These are phyloP conservation scores for Morpho deidamia DNA, from an alignment of 2,888 invertebrate genomes.

Conservation along the genomic window DNA sequence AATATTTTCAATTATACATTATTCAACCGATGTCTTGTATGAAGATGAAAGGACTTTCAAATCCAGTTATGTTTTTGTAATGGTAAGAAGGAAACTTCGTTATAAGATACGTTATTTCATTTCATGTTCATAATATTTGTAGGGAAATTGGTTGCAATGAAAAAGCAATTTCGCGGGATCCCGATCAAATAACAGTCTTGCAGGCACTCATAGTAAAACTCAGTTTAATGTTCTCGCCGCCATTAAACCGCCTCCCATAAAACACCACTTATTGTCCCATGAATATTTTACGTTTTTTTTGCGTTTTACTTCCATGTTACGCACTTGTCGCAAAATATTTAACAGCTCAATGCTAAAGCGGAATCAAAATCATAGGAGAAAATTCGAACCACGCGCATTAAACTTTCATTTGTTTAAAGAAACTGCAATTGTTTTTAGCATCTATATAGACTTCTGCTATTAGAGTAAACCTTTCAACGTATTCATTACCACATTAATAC, in stretches of 20 bases:
- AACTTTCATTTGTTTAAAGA: too few relatives aligned
- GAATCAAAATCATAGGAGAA: too few relatives aligned
- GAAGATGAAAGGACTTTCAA: too few relatives aligned
- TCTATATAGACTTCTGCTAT: too few relatives aligned
- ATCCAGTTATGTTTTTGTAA: too few relatives aligned
- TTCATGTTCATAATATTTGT: constrained; percentile 46
- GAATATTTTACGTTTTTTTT: constrained; percentile 41
- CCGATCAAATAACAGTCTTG: constrained; percentile 23
- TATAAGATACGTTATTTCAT: constrained; percentile 20
- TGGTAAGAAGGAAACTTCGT: neutral
- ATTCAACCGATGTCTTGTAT: too few relatives aligned
- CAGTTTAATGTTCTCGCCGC: constrained; percentile 41
- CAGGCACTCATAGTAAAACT: constrained; percentile 28
- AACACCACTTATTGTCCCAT: constrained; percentile 45
- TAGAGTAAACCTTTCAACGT: too few relatives aligned
- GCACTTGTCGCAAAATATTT: neutral
- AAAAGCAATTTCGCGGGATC: constrained; percentile 49
- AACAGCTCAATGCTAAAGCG: too few relatives aligned
- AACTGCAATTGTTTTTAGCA: too few relatives aligned
- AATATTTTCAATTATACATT: too few relatives aligned
- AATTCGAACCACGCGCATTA: too few relatives aligned
- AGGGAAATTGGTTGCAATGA: constrained; percentile 52
- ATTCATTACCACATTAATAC: too few relatives aligned
- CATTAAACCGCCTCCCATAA: constrained; percentile 47
- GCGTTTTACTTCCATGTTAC: constrained; percentile 13